phyloP scores from a whole-genome alignment of 2,888 invertebrate species.

The Portevinia maculata region DNA sequence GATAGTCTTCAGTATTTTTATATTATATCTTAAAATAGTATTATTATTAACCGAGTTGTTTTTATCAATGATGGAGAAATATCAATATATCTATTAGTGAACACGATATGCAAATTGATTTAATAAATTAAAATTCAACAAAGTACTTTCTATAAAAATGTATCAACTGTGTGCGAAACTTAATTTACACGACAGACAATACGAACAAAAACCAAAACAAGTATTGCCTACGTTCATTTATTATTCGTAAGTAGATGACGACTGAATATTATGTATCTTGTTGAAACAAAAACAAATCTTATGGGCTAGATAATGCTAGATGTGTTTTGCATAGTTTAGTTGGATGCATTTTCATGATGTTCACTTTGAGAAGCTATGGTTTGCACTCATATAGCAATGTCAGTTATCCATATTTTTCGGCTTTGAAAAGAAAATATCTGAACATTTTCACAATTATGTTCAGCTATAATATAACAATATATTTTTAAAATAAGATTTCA shows the following conservation, averaged over 20 bases:
- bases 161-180: conserved; percentile 46
- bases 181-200: conserved; percentile 10
- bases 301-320: conserved; percentile 12
- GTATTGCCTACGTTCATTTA: conserved; percentile 8
- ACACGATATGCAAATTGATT: neutral
- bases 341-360: conserved; percentile 15
- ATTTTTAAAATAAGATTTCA: too few relatives aligned
- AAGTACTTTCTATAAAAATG: conserved; percentile 9
- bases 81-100: neutral
- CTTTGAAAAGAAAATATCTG: neutral
- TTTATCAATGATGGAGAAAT: neutral
- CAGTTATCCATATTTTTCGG: neutral
- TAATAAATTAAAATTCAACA: neutral
- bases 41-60: neutral
- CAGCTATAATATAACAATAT: conserved; percentile 15
- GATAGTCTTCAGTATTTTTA: too few relatives aligned
- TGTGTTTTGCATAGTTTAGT: conserved; percentile 1
- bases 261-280: neutral
- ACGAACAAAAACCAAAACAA: conserved; percentile 6
- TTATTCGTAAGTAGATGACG: conserved; percentile 2
- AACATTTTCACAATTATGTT: neutral
- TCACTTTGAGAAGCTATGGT: conserved; percentile 8
- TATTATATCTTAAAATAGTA: too few relatives aligned
- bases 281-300: conserved; percentile 9
- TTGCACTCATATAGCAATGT: neutral